phyloP scores from a whole-genome alignment of 2,113 vertebrate genomes.

The Dipodomys merriami region DNA sequence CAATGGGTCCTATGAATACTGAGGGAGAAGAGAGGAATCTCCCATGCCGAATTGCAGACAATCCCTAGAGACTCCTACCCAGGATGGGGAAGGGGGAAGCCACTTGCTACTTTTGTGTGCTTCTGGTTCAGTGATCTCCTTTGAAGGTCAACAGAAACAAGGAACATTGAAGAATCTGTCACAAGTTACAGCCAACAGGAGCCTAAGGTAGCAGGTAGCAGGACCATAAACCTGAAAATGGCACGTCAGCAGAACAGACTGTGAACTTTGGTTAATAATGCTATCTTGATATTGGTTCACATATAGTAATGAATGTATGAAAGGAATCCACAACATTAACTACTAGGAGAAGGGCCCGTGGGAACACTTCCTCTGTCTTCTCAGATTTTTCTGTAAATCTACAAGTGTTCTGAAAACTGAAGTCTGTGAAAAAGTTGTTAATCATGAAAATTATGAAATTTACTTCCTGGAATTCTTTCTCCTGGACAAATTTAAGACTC shows the following conservation, averaged over 20 bases:
- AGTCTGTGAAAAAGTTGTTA: neutral
- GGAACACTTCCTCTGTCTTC: neutral
- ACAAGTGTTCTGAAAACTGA: conserved; percentile 45
- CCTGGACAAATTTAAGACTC: neutral
- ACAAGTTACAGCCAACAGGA: neutral
- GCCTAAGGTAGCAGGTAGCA: neutral
- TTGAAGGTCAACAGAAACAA: neutral
- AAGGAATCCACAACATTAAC: neutral
- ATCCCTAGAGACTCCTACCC: neutral
- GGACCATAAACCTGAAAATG: neutral
- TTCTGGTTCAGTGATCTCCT: neutral
- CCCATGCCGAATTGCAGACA: neutral
- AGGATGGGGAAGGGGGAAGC: neutral
- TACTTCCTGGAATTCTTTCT: conserved; percentile 5
- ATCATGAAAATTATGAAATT: neutral
- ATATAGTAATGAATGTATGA: neutral
- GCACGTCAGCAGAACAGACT: neutral
- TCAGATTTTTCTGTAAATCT: conserved; percentile 9
- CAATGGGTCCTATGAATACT: neutral
- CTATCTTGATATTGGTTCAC: neutral
- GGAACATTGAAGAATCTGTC: conserved; percentile 7
- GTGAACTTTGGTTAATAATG: neutral
- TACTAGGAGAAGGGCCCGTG: neutral
- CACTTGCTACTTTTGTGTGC: neutral
- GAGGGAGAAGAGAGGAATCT: conserved; percentile 4